Conservation (phyloP, 2,888 invertebrate species). For the Hypomecis punctinalis region DNA sequence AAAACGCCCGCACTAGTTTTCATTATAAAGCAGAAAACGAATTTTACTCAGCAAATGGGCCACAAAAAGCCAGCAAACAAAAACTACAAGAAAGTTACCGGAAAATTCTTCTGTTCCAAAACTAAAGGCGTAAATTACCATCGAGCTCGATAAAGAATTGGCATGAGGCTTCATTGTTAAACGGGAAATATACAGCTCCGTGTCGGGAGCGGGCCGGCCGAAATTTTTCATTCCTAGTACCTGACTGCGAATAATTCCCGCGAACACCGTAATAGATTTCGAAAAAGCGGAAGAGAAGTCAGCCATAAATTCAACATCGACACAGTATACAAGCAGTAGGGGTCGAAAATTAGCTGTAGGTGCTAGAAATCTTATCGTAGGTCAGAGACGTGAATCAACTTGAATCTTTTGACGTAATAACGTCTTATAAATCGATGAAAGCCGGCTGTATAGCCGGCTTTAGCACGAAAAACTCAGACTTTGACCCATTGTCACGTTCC, state of each 20-base stretch:
- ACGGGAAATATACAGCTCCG: conserved; percentile 53
- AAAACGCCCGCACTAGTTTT: no score
- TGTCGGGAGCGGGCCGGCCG: conserved; percentile 46
- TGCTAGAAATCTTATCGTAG: background rate
- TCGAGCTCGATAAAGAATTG: conserved; percentile 41
- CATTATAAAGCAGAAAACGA: no score
- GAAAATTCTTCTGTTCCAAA: conserved; percentile 16
- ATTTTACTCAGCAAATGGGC: background rate
- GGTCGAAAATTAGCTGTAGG: background rate
- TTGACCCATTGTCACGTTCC: no score
- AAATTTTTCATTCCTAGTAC: conserved; percentile 65
- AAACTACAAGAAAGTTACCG: conserved; percentile 11
- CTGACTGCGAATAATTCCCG: conserved; percentile 65
- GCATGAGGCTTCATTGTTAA: conserved; percentile 52
- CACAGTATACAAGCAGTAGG: conserved; percentile 29
- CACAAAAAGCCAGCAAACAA: conserved; percentile 10
- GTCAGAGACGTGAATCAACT: no score
- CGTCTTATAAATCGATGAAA: no score
- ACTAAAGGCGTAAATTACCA: conserved; percentile 26
- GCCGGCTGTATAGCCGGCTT: no score
- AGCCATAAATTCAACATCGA: conserved; percentile 64
- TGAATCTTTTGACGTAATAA: no score
- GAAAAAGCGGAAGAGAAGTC: conserved; percentile 70
- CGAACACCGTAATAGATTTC: conserved; percentile 71
- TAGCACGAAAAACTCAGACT: no score